Evolutionary conservation across 2,888 invertebrate genomes (phyloP), one percentile per base, ranked within the genome.

Genomic region (Leptogaster cylindrica): DNA sequence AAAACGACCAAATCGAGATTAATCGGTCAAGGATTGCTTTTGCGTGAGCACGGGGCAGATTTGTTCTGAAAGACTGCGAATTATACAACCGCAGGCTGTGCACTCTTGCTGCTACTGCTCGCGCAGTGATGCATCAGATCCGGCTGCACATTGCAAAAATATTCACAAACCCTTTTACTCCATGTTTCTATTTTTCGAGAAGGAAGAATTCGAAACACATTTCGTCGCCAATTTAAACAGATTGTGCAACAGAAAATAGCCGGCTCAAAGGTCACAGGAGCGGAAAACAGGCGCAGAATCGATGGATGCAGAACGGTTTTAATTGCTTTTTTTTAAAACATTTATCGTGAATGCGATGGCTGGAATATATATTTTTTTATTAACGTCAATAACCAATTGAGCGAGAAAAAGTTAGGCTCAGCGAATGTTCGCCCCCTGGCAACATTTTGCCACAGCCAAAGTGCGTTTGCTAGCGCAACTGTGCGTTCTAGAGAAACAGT

Each of bases 21-120:
- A 68, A 63, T 68, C 70, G 70, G 70, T 68, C 70, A 70, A 70
- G 70, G 70, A 70, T 68, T 39, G 25, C 52, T 64, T 52, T 66
- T 69, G 51, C 68, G 68, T 39, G 65, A 51, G 14, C 16, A 51
- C 48, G 28, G 51, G 18, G 18, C 28, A 16, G 33, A 50, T 65
- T 39, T 51, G 50, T 51, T 65, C 50, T 51, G 65, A 65, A 50
- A 55, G 23, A 36, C 20, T 50, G 33, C 44, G 28, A 14, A 44
- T 61, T 61, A 61, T 61, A 61, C 58, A 51, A 67, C 46, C 33
- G 20, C 25, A 16, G 39, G 64, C 20, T 16, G 46, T 12, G 18
- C 69, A 67, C 65, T 68, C 69, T 67, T 71, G 72, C 70, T 12
- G n/a, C 50, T 25, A 10, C 46, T 20, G 12, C n/a, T 18, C 14